Evolutionary conservation across 1,140 invertebrate species (phyloP).

Genomic region (Argopecten irradians): DNA sequence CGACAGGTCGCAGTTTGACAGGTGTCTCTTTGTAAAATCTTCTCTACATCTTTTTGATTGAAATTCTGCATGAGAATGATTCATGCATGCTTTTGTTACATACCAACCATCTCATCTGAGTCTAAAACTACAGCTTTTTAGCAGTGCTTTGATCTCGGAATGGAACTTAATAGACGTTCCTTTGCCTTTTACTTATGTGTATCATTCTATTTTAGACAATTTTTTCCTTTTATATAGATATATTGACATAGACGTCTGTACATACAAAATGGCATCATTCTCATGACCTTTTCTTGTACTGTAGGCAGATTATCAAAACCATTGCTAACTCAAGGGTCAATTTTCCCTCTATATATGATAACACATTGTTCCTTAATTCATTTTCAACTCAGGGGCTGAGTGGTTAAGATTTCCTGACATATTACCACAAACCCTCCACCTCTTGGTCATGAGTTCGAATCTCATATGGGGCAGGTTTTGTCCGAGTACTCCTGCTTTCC

Average conservation of each 20-base stretch:
- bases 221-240: neutral
- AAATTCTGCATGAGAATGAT: neutral
- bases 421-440: too few species aligned
- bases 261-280: constrained; percentile 2
- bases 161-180: neutral
- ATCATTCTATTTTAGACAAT: neutral
- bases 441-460: too few species aligned
- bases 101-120: neutral
- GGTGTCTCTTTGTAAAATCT: neutral
- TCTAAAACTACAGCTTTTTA: neutral
- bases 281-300: neutral
- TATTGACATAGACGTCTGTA: neutral
- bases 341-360: too few species aligned
- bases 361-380: too few species aligned
- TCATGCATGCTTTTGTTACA: constrained; percentile 16
- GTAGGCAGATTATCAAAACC: neutral
- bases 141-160: neutral
- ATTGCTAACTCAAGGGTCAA: neutral
- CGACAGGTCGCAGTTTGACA: constrained; percentile 1
- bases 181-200: neutral
- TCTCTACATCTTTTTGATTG: neutral
- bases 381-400: too few species aligned
- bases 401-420: too few species aligned
- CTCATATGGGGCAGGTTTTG: too few species aligned
- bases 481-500: too few species aligned